phyloP scores from a whole-genome alignment of 2,888 invertebrate genomes.

The Pristionchus maxplancki region DNA sequence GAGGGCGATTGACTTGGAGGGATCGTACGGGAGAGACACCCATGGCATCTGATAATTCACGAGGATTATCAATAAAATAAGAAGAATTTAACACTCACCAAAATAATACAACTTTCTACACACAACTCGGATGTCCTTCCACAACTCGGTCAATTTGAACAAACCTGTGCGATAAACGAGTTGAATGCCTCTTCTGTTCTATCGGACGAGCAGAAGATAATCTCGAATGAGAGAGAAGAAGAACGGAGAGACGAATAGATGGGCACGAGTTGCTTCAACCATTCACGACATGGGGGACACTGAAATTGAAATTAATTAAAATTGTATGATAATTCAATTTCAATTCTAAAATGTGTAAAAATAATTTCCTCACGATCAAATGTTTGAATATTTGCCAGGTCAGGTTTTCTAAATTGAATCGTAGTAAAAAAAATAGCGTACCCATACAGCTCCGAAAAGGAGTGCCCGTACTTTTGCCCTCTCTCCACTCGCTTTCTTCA shows the following conservation, averaged over 20 bases:
- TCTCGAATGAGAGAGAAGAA: conserved; percentile 85
- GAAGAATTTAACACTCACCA: neutral
- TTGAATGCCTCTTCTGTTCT: conserved; percentile 88
- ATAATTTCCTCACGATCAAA: neutral
- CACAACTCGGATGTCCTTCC: too few species aligned
- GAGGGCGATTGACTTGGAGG: conserved; percentile 79
- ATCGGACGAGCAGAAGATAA: conserved; percentile 90
- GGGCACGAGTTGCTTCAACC: conserved; percentile 87
- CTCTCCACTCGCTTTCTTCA: conserved; percentile 33
- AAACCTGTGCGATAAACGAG: conserved; percentile 80
- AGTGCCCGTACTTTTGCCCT: conserved; percentile 83
- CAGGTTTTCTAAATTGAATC: too few species aligned
- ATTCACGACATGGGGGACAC: conserved; percentile 91
- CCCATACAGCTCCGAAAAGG: conserved; percentile 93
- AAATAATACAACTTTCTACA: too few species aligned
- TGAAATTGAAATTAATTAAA: conserved; percentile 78
- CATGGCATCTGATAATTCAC: conserved; percentile 83
- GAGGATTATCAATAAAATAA: neutral
- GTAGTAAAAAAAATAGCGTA: too few species aligned
- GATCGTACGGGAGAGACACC: conserved; percentile 85
- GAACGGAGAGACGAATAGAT: conserved; percentile 85
- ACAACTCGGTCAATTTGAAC: neutral
- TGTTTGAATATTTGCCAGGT: too few species aligned
- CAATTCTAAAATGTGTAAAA: conserved; percentile 52
- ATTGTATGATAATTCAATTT: neutral